These are phyloP conservation scores for Myanophis thanlyinensis DNA, from an alignment of 2,113 vertebrate species.

Conservation along the genomic window DNA sequence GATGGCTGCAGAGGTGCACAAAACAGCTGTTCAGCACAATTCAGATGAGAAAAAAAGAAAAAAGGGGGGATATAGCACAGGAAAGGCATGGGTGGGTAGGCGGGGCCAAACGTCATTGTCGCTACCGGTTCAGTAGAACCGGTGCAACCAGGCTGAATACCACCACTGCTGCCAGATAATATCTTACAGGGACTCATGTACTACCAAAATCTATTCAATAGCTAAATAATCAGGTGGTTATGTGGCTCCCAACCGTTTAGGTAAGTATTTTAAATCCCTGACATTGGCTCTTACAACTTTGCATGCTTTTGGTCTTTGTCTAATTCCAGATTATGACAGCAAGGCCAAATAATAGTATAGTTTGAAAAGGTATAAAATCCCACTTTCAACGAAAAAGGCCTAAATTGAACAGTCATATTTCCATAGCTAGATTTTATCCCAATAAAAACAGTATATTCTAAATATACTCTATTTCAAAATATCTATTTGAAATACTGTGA, in stretches of 20 bases:
- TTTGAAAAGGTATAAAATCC: not conserved
- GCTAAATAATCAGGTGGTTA: not conserved
- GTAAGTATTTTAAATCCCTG: not conserved
- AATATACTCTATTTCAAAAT: not conserved
- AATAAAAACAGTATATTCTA: not conserved
- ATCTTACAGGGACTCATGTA: not conserved
- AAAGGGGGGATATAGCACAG: too few species aligned
- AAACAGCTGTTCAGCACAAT: too few species aligned
- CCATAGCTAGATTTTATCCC: not conserved
- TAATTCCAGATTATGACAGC: not conserved
- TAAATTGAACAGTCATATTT: not conserved
- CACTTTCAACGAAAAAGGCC: not conserved
- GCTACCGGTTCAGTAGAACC: too few species aligned
- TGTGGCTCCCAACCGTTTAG: not conserved
- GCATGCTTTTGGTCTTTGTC: not conserved
- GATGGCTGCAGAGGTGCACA: too few species aligned
- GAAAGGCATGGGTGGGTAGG: too few species aligned
- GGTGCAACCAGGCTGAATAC: too few species aligned
- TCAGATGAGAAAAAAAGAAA: too few species aligned
- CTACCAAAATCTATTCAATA: not conserved
- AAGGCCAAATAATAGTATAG: not conserved
- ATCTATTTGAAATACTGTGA: not conserved
- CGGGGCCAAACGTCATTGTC: too few species aligned
- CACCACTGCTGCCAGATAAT: not conserved
- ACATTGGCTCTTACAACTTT: not conserved